Evolutionary conservation across 2,888 invertebrate species (phyloP).

Genomic region (Aphelenchoides bicaudatus): DNA sequence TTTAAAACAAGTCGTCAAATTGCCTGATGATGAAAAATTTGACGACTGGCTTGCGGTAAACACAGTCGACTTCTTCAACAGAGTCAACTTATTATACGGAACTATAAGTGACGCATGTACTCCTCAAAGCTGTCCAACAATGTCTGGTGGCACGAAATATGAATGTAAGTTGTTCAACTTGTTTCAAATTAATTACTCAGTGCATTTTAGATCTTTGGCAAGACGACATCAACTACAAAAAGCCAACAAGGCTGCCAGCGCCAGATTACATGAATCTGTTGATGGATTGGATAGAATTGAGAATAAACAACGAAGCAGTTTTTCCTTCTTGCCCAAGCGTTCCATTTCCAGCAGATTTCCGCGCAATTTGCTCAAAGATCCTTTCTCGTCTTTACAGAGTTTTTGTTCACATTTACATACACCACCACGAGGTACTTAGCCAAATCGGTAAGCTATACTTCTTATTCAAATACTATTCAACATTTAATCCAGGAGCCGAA

Average conservation of each 20-base stretch:
- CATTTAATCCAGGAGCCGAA: constrained; percentile 26
- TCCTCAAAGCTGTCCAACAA: constrained; percentile 77
- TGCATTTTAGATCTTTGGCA: constrained; percentile 91
- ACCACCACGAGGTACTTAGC: constrained; percentile 83
- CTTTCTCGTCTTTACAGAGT: constrained; percentile 80
- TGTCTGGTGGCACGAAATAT: constrained; percentile 73
- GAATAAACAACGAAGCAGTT: constrained; percentile 80
- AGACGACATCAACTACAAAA: constrained; percentile 72
- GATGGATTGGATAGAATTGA: constrained; percentile 79
- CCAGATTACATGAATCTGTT: constrained; percentile 74
- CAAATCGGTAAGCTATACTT: constrained; percentile 81
- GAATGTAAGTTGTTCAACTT: constrained; percentile 12
- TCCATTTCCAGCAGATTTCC: constrained; percentile 81
- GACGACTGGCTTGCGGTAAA: constrained; percentile 91
- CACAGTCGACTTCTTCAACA: constrained; percentile 90
- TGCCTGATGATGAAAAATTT: constrained; percentile 75
- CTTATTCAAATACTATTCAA: constrained; percentile 12
- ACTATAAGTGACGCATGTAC: constrained; percentile 77
- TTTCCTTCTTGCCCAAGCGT: constrained; percentile 79
- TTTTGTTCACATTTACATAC: constrained; percentile 88
- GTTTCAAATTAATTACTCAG: constrained; percentile 68
- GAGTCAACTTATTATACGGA: constrained; percentile 85
- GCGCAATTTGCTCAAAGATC: constrained; percentile 77
- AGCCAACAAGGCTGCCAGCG: constrained; percentile 76
- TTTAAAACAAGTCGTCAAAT: constrained; percentile 73